Conservation (phyloP, 2,797 vertebrate species). For the Lagorchestes hirsutus region DNA sequence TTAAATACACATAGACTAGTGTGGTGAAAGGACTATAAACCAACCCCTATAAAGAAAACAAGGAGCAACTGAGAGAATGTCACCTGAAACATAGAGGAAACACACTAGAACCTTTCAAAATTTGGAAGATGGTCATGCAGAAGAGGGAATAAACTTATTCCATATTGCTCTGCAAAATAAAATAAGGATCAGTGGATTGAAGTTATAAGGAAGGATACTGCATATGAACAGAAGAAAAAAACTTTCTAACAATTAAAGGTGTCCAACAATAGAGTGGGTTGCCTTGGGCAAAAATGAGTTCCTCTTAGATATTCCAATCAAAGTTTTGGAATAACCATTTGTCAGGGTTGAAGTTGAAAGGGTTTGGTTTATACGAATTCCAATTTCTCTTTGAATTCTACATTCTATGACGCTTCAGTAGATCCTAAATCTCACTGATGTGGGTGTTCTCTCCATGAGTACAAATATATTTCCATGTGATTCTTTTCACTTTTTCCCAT, state of each 20-base stretch:
- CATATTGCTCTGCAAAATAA: neutral
- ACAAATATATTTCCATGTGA: neutral
- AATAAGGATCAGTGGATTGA: neutral
- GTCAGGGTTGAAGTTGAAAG: neutral
- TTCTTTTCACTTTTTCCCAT: neutral
- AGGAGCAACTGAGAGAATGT: neutral
- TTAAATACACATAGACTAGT: neutral
- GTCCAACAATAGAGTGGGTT: neutral
- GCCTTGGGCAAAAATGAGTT: neutral
- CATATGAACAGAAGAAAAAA: neutral
- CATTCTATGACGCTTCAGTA: neutral
- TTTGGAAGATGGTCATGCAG: neutral
- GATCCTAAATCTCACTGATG: neutral
- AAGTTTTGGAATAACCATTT: neutral
- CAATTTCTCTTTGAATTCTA: neutral
- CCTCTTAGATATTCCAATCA: neutral
- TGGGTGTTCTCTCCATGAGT: neutral
- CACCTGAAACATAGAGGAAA: neutral
- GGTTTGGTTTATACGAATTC: neutral
- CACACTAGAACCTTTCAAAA: neutral
- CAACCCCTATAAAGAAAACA: neutral
- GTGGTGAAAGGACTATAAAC: neutral
- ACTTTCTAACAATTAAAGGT: no score
- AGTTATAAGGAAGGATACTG: neutral
- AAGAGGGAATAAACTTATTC: neutral